A percentile compares a stretch with the other conserved stretches of the same genome.
Conservation (phyloP, 2,888 invertebrate species). For the Tricholauxania praeusta region DNA sequence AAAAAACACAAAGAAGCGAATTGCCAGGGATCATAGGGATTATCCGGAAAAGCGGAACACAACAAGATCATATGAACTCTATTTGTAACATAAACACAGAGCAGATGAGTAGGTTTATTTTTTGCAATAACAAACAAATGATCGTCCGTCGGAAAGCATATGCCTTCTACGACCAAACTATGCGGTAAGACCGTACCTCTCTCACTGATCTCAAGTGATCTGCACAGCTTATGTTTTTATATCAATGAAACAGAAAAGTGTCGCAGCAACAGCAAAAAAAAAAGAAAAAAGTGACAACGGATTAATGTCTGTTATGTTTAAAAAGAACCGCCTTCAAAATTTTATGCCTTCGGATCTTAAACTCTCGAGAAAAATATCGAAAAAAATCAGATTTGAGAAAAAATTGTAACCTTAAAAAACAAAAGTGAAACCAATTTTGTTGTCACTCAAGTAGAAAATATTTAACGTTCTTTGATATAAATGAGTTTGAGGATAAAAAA, state of each 20-base stretch:
- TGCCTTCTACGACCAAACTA: slow-evolving; percentile 12
- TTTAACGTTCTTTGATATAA: slow-evolving; percentile 34
- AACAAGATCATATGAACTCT: slow-evolving; percentile 26
- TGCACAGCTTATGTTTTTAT: background rate
- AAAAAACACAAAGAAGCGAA: background rate
- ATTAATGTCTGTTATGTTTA: slow-evolving; percentile 35
- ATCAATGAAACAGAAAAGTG: slow-evolving; percentile 6
- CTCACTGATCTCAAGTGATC: slow-evolving; percentile 16
- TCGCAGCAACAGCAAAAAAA: background rate
- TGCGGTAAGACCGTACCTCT: slow-evolving; percentile 18
- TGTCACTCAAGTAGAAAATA: slow-evolving; percentile 56
- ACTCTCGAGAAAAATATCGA: too few relatives aligned
- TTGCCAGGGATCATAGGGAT: slow-evolving; percentile 29
- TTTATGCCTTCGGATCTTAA: too few relatives aligned
- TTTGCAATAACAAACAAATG: slow-evolving; percentile 5
- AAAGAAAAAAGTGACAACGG: slow-evolving; percentile 30
- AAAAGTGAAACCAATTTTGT: background rate
- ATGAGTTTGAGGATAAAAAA: slow-evolving; percentile 42
- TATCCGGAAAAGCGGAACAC: slow-evolving; percentile 36
- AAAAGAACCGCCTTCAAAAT: slow-evolving; percentile 29
- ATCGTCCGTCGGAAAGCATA: background rate
- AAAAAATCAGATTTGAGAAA: too few relatives aligned
- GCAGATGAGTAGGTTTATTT: slow-evolving; percentile 8
- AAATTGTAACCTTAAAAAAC: background rate
- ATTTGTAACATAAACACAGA: slow-evolving; percentile 19